A percentile compares a stretch with the other conserved stretches of the same genome.
These are phyloP conservation scores for Drosophila virilis DNA, from an alignment of 1,140 invertebrate species.

Conservation along the genomic window DNA sequence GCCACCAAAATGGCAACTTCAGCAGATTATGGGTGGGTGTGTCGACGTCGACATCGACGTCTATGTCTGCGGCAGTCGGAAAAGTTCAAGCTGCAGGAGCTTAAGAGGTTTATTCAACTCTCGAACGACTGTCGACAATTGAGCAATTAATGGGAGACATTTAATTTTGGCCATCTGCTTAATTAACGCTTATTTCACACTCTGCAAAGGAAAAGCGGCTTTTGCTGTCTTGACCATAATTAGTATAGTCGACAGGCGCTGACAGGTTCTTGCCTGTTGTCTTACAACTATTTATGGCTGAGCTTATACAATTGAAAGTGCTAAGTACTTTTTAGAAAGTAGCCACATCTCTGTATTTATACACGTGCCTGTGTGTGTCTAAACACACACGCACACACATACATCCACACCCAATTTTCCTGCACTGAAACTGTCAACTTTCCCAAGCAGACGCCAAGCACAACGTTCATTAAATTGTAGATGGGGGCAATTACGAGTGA, in stretches of 20 bases:
- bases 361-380: slow-evolving; percentile 1
- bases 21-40: slow-evolving; percentile 48
- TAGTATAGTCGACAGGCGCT: slow-evolving; percentile 35
- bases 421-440: slow-evolving; percentile 62
- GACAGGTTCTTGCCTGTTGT: slow-evolving; percentile 51
- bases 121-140: slow-evolving; percentile 34
- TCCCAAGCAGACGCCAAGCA: slow-evolving; percentile 32
- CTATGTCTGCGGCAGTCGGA: slow-evolving; percentile 6
- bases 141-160: slow-evolving; percentile 53
- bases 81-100: slow-evolving; percentile 41
- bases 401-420: slow-evolving; percentile 38
- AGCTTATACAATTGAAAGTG: slow-evolving; percentile 59
- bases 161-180: slow-evolving; percentile 45
- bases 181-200: slow-evolving; percentile 48
- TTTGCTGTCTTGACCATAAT: slow-evolving; percentile 45
- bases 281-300: slow-evolving; percentile 26
- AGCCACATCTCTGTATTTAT: slow-evolving; percentile 4
- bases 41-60: not conserved
- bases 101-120: slow-evolving; percentile 53
- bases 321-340: slow-evolving; percentile 68
- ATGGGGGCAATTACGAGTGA: slow-evolving; percentile 36
- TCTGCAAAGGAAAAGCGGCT: slow-evolving; percentile 33
- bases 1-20: slow-evolving; percentile 28
- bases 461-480: slow-evolving; percentile 38
- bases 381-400: not conserved